A percentile compares a stretch with the other conserved stretches of the same genome.
These are phyloP conservation scores for Dipodomys merriami DNA, from an alignment of 2,113 vertebrate species.

Conservation along the genomic window DNA sequence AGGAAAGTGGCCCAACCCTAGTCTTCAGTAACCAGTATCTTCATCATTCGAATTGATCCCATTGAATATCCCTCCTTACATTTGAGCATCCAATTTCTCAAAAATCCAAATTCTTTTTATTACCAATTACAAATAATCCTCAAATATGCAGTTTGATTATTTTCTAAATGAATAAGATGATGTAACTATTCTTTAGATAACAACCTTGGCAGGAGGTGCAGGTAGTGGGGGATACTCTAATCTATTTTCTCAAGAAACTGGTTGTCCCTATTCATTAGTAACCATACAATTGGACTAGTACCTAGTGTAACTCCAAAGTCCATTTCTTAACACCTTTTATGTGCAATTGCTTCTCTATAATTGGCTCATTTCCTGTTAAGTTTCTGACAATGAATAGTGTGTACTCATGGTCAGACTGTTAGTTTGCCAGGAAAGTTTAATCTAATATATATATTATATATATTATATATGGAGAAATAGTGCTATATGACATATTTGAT, in stretches of 20 bases:
- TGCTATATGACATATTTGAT: background rate
- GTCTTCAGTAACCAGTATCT: conserved; percentile 68
- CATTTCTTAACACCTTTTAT: background rate
- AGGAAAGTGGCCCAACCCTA: conserved; percentile 72
- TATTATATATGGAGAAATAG: conserved; percentile 5
- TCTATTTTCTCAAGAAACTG: conserved; percentile 40
- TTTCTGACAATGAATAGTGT: background rate
- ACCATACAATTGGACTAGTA: background rate
- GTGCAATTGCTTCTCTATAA: background rate
- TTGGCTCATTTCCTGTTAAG: background rate
- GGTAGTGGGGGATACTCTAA: background rate
- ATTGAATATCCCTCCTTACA: conserved; percentile 61
- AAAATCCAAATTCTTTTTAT: conserved; percentile 12
- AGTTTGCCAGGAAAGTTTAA: background rate
- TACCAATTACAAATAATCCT: background rate
- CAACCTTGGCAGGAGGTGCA: background rate
- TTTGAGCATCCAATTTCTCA: conserved; percentile 74
- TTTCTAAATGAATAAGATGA: conserved; percentile 56
- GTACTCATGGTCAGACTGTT: background rate
- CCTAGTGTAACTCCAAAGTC: background rate
- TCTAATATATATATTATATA: background rate
- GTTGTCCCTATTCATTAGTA: background rate
- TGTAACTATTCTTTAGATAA: conserved; percentile 49
- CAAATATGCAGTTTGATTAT: conserved; percentile 64
- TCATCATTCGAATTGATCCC: conserved; percentile 74